Evolutionary conservation across 2,888 invertebrate species (phyloP).

Genomic region (Lithosia quadra): DNA sequence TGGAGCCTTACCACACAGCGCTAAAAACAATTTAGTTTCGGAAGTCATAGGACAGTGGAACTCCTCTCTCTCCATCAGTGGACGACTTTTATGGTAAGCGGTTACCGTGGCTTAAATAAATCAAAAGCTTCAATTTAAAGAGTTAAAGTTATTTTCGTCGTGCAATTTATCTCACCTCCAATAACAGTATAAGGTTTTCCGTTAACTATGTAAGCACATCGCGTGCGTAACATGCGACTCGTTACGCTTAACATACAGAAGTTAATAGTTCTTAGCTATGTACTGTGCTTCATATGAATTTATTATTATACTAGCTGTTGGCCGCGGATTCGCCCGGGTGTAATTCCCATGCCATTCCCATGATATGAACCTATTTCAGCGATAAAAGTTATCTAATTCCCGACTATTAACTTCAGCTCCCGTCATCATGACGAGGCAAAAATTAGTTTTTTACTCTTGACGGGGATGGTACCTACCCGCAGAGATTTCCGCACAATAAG

Average conservation of each 20-base stretch:
- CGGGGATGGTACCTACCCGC: too few species aligned
- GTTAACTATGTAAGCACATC: not conserved
- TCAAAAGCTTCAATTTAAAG: not conserved
- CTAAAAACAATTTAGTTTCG: too few species aligned
- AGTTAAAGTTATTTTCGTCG: not conserved
- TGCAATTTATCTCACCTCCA: not conserved
- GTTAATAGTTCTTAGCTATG: not conserved
- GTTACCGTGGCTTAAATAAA: not conserved
- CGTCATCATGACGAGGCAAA: not conserved
- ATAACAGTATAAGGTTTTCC: not conserved
- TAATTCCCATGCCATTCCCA: too few species aligned
- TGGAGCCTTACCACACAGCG: too few species aligned
- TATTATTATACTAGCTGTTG: not conserved
- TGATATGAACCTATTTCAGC: too few species aligned
- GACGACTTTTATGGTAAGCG: not conserved
- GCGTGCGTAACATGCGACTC: not conserved
- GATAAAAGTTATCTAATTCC: too few species aligned
- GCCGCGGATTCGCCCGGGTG: too few species aligned
- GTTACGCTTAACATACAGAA: not conserved
- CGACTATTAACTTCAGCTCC: not conserved
- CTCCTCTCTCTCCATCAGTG: too few species aligned
- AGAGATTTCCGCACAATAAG: too few species aligned
- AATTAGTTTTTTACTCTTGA: too few species aligned
- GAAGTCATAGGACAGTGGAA: too few species aligned
- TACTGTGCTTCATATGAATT: too few species aligned